These are phyloP conservation scores for Forbesichthys papilliferus DNA, from an alignment of 2,113 vertebrate species.

Conservation along the genomic window DNA sequence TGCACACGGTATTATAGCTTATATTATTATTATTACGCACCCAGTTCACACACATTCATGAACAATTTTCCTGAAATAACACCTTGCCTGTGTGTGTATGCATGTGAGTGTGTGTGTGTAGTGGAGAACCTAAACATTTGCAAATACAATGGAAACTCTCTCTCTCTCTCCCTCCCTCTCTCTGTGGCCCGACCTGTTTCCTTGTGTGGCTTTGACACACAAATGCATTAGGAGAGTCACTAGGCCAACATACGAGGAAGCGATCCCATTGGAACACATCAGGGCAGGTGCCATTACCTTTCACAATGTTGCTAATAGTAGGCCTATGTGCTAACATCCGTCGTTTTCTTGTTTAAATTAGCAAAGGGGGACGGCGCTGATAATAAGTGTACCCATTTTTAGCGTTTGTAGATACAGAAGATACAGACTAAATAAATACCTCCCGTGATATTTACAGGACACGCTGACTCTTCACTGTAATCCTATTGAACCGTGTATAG, in stretches of 20 bases:
- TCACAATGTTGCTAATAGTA: no score
- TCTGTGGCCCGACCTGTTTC: slow-evolving; percentile 11
- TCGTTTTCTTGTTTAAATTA: no score
- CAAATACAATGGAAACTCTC: slow-evolving; percentile 43
- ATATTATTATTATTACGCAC: no score
- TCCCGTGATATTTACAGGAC: slow-evolving; percentile 26
- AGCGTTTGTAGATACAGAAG: no score
- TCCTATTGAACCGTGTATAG: no score
- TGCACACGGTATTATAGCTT: neutral
- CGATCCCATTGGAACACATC: neutral
- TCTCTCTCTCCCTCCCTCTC: neutral
- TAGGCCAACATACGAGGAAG: neutral
- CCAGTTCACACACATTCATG: neutral
- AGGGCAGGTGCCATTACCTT: neutral
- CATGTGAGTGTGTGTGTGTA: neutral
- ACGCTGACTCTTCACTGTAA: neutral
- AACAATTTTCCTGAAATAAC: slow-evolving; percentile 5
- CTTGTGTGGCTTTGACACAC: neutral
- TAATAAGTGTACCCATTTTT: no score
- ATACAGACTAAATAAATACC: neutral
- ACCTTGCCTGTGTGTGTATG: neutral
- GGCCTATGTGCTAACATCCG: no score
- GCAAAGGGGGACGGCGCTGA: no score
- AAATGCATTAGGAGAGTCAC: neutral
- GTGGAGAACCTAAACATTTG: slow-evolving; percentile 16